phyloP scores from a whole-genome alignment of 2,888 invertebrate genomes.

The Drosophila robusta region DNA sequence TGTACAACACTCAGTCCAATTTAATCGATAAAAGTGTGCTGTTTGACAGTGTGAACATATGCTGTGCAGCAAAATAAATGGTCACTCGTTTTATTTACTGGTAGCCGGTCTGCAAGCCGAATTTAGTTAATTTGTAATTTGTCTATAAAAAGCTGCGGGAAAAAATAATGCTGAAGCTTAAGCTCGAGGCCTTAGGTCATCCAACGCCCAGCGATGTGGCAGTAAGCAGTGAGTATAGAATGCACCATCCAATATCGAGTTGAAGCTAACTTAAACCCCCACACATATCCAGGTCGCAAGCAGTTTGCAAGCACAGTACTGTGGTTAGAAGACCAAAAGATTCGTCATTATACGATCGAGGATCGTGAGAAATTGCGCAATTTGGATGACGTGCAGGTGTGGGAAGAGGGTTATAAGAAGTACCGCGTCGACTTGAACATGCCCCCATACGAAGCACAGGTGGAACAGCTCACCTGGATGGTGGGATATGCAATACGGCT shows the following conservation, averaged over 20 bases:
- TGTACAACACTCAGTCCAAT: neutral
- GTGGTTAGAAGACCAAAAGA: slow-evolving; percentile 98
- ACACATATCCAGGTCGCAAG: slow-evolving; percentile 88
- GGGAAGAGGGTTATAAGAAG: slow-evolving; percentile 90
- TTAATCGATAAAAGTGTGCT: slow-evolving; percentile 32
- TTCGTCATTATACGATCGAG: slow-evolving; percentile 94
- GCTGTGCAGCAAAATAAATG: neutral
- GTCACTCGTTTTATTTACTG: slow-evolving; percentile 13
- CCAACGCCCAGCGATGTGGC: slow-evolving; percentile 90
- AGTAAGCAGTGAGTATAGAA: slow-evolving; percentile 87
- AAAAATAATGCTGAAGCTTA: slow-evolving; percentile 89
- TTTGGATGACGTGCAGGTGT: slow-evolving; percentile 87
- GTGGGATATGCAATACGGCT: slow-evolving; percentile 92
- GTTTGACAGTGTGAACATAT: slow-evolving; percentile 21
- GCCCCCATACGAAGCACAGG: slow-evolving; percentile 87
- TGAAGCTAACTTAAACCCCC: neutral
- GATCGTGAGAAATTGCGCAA: slow-evolving; percentile 91
- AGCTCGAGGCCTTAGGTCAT: slow-evolving; percentile 92
- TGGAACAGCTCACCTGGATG: slow-evolving; percentile 94
- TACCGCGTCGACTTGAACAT: slow-evolving; percentile 92
- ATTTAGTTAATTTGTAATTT: slow-evolving; percentile 8
- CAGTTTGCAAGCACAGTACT: slow-evolving; percentile 92
- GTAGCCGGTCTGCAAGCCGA: slow-evolving; percentile 1
- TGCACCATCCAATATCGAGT: neutral
- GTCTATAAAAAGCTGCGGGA: slow-evolving; percentile 29